Conservation (phyloP, 2,797 vertebrate species). For the Tarsius wallacei region DNA sequence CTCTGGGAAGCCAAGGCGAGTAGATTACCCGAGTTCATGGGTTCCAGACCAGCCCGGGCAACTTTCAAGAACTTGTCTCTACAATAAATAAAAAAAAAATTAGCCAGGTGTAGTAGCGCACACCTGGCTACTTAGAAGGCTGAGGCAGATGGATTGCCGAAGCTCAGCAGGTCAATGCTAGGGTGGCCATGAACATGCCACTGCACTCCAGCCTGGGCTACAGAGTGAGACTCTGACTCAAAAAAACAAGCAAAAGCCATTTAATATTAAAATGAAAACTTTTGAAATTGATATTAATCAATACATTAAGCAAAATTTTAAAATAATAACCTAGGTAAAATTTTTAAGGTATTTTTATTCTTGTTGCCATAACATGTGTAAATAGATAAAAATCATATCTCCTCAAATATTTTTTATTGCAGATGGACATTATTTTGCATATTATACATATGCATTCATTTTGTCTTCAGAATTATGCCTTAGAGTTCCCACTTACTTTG, state of each 20-base stretch:
- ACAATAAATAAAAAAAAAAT: too few species aligned
- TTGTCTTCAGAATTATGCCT: not conserved
- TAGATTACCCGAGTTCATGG: too few species aligned
- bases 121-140: too few species aligned
- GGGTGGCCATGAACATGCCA: too few species aligned
- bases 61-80: too few species aligned
- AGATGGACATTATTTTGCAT: not conserved
- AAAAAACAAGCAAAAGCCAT: not conserved
- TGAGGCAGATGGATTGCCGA: too few species aligned
- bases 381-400: constrained; percentile 2
- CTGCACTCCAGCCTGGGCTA: too few species aligned
- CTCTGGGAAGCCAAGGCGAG: too few species aligned
- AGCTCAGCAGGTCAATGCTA: too few species aligned
- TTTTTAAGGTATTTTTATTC: constrained; percentile 4
- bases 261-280: constrained; percentile 32
- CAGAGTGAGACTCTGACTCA: too few species aligned
- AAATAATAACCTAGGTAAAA: constrained; percentile 11
- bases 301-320: constrained; percentile 40
- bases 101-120: too few species aligned
- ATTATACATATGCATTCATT: not conserved
- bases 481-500: not conserved
- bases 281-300: constrained; percentile 24
- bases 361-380: not conserved
- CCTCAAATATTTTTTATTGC: not conserved
- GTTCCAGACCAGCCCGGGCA: too few species aligned